These are phyloP conservation scores for Noctua comes DNA, from an alignment of 2,888 invertebrate species.

Conservation along the genomic window DNA sequence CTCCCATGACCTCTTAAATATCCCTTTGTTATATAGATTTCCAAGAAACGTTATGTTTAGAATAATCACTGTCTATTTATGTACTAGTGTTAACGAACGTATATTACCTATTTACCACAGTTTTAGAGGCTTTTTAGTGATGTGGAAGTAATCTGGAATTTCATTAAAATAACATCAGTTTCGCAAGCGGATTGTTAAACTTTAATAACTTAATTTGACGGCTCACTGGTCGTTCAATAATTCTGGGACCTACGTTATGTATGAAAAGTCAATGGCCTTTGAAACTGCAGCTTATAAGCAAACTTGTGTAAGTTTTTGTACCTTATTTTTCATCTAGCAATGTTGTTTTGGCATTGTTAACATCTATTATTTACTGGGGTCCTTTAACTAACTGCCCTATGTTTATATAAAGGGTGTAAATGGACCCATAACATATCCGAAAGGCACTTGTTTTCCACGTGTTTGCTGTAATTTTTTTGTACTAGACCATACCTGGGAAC, in stretches of 20 bases:
- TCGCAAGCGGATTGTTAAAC: slow-evolving; percentile 18
- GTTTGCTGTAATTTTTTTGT: no score
- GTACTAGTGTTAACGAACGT: not conserved
- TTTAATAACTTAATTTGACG: slow-evolving; percentile 35
- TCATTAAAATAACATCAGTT: slow-evolving; percentile 29
- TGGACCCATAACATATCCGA: no score
- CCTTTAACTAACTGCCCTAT: no score
- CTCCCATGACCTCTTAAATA: not conserved
- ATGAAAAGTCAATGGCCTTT: not conserved
- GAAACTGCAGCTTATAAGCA: not conserved
- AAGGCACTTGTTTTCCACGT: no score
- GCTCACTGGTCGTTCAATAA: slow-evolving; percentile 30
- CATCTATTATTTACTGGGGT: not conserved
- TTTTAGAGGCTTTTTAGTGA: slow-evolving; percentile 6
- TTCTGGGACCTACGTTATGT: not conserved
- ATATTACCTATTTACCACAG: not conserved
- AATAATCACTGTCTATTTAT: not conserved
- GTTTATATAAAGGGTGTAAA: no score
- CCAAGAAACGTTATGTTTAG: no score
- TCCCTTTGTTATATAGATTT: not conserved
- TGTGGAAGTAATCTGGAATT: slow-evolving; percentile 21
- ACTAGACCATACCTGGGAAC: no score
- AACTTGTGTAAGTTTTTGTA: not conserved
- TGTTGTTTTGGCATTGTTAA: not conserved
- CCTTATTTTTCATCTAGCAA: not conserved